phyloP scores from a whole-genome alignment of 1,140 invertebrate species.

The Drosophila mayri region DNA sequence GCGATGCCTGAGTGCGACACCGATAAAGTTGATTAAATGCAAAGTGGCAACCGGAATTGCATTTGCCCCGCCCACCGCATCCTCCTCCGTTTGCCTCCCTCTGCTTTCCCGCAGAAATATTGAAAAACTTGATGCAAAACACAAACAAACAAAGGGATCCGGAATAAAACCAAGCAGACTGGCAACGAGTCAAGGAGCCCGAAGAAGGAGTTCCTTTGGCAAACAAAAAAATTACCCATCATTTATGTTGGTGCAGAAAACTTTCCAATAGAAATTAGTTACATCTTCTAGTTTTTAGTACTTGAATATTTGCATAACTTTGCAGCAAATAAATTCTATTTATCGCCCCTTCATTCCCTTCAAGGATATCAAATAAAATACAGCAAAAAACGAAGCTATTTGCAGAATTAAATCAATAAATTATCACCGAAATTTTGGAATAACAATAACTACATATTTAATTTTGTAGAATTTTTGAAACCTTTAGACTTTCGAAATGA shows the following conservation, averaged over 20 bases:
- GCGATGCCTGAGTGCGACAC: slow-evolving; percentile 41
- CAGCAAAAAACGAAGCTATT: no score
- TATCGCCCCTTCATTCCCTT: no score
- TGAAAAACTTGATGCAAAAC: slow-evolving; percentile 58
- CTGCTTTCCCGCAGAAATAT: slow-evolving; percentile 33
- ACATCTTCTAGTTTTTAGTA: background rate
- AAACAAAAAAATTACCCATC: background rate
- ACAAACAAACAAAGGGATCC: slow-evolving; percentile 23
- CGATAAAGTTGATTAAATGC: slow-evolving; percentile 68
- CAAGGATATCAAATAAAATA: no score
- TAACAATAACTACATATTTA: no score
- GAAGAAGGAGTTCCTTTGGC: background rate
- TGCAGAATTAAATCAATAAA: no score
- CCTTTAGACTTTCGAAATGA: no score
- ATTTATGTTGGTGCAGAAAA: background rate
- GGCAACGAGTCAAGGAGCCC: slow-evolving; percentile 3
- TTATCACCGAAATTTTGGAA: no score
- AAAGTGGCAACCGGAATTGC: slow-evolving; percentile 54
- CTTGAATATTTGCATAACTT: slow-evolving; percentile 2
- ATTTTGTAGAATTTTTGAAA: no score
- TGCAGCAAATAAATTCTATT: no score
- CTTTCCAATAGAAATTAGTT: slow-evolving; percentile 6
- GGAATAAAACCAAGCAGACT: slow-evolving; percentile 36
- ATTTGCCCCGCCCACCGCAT: slow-evolving; percentile 12
- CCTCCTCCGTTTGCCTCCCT: background rate